Conservation (phyloP, 2,888 invertebrate species). For the Zele albiditarsus region DNA sequence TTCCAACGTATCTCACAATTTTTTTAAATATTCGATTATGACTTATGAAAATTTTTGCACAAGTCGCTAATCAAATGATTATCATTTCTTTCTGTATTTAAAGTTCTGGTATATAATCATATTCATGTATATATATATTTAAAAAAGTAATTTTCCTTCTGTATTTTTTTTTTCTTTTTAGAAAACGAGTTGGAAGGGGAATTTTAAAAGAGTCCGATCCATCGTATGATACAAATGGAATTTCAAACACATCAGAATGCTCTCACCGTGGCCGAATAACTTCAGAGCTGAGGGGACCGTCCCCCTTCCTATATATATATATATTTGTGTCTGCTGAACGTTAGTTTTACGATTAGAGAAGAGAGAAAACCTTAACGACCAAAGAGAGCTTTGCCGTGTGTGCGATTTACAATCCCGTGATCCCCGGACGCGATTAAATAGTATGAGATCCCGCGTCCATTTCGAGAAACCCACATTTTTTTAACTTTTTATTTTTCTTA, state of each 20-base stretch:
- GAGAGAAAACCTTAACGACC: constrained; percentile 53
- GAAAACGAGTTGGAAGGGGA: neutral
- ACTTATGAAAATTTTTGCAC: too few species aligned
- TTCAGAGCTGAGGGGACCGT: neutral
- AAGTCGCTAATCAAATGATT: too few species aligned
- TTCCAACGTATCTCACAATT: too few species aligned
- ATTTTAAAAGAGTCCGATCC: constrained; percentile 36
- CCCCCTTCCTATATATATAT: constrained; percentile 3
- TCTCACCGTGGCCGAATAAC: constrained; percentile 31
- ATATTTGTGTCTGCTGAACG: constrained; percentile 35
- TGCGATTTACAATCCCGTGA: constrained; percentile 61
- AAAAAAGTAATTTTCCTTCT: neutral
- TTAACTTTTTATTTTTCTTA: constrained; percentile 25
- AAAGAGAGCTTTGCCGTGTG: constrained; percentile 45
- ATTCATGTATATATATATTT: neutral
- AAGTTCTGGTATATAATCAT: too few species aligned
- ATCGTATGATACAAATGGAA: constrained; percentile 43
- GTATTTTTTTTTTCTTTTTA: neutral
- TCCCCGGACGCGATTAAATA: constrained; percentile 50
- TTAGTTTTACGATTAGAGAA: constrained; percentile 58
- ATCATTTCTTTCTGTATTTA: too few species aligned
- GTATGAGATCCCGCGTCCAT: constrained; percentile 37
- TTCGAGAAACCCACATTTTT: constrained; percentile 28
- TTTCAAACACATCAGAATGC: constrained; percentile 44
- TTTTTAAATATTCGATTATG: too few species aligned